These are phyloP conservation scores for Mythimna albipuncta DNA, from an alignment of 2,888 invertebrate genomes.

Conservation along the genomic window DNA sequence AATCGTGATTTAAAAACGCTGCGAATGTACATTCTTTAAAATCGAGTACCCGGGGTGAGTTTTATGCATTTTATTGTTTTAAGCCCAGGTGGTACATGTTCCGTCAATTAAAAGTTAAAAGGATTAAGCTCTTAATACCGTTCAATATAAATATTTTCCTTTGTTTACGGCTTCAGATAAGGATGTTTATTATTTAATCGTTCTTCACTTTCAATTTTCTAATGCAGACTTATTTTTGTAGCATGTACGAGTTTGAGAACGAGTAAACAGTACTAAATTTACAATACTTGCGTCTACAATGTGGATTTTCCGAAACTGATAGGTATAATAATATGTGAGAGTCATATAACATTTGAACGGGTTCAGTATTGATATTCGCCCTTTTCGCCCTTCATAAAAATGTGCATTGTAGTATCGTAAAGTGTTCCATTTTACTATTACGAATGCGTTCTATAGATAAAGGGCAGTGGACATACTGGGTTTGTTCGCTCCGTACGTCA, in stretches of 20 bases:
- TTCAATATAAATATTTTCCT: constrained; percentile 69
- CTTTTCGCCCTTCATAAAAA: constrained; percentile 75
- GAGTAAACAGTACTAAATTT: constrained; percentile 70
- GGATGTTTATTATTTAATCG: constrained; percentile 72
- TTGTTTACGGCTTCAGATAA: constrained; percentile 67
- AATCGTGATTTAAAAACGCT: constrained; percentile 84
- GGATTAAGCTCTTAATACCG: constrained; percentile 73
- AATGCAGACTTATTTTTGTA: constrained; percentile 73
- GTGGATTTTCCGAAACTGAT: constrained; percentile 49
- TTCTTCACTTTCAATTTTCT: constrained; percentile 71
- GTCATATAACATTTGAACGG: constrained; percentile 64
- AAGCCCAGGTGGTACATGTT: constrained; percentile 72
- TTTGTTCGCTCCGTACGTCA: constrained; percentile 67
- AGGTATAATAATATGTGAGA: constrained; percentile 53
- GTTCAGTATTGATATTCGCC: constrained; percentile 67
- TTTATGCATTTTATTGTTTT: constrained; percentile 63
- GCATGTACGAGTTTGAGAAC: constrained; percentile 60
- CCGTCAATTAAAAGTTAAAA: constrained; percentile 73
- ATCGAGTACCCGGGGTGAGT: constrained; percentile 64
- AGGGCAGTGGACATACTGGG: constrained; percentile 67
- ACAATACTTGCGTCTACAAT: constrained; percentile 62
- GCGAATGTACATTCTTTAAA: constrained; percentile 65
- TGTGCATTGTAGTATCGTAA: constrained; percentile 76
- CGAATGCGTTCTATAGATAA: constrained; percentile 77
- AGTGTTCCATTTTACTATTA: constrained; percentile 80